phyloP scores from a whole-genome alignment of 2,888 invertebrate genomes.

The Biston betularia region DNA sequence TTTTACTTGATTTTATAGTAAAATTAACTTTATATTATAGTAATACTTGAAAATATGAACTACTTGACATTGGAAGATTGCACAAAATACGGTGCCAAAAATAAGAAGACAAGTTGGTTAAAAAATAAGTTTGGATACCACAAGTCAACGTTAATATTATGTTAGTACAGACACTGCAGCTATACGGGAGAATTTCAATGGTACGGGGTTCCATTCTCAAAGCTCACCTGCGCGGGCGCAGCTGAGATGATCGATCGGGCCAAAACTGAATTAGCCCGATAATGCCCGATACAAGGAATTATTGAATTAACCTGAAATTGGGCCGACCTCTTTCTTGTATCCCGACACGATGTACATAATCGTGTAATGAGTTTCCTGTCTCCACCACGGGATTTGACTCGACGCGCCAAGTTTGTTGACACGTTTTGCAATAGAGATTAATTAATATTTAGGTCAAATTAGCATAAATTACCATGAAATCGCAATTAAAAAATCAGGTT shows the following conservation, averaged over 20 bases:
- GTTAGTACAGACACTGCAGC: background rate
- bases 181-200: conserved; percentile 41
- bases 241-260: conserved; percentile 66
- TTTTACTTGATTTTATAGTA: too few species aligned
- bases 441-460: background rate
- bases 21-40: too few species aligned
- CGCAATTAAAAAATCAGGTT: too few species aligned
- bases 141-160: too few species aligned
- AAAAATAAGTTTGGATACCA: too few species aligned
- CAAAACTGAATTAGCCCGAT: conserved; percentile 67
- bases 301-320: conserved; percentile 73
- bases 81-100: too few species aligned
- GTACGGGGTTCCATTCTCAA: conserved; percentile 50
- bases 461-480: too few species aligned
- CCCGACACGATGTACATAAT: conserved; percentile 56
- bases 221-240: conserved; percentile 71
- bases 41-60: too few species aligned
- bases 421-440: conserved; percentile 6
- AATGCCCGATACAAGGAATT: conserved; percentile 62
- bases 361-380: conserved; percentile 64
- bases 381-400: conserved; percentile 11
- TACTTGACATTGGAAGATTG: too few species aligned
- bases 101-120: too few species aligned
- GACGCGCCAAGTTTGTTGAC: conserved; percentile 18
- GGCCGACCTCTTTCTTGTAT: conserved; percentile 73